Evolutionary conservation across 1,140 invertebrate genomes (phyloP), one percentile per base, ranked within the genome.

Genomic region (Apolygus lucorum): DNA sequence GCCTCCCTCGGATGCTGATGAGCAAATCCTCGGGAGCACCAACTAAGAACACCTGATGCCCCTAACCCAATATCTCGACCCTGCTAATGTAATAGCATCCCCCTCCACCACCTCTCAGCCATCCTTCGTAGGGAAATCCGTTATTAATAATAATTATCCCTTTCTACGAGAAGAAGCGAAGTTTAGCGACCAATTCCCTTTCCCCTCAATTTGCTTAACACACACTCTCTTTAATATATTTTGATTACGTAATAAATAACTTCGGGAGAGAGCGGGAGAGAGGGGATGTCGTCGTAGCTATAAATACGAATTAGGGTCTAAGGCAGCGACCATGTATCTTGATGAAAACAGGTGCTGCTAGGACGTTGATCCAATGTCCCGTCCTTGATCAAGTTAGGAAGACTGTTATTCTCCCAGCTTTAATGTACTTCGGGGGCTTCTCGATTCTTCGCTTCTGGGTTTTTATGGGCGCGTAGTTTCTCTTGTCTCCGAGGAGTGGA

Each of bases 241-340:
- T 68, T 68, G 67, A 68, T 68, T 68, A 68, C 49, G 67, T 25
- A 24, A 54, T 68, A 68, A 68, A 68, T 68, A 54, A 59, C 42
- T 17, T 28, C 2, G 24, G 26, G 28, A 24, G 28, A 34, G 28
- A 34, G 65, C 28, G 22, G 42, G 42, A 22, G 29, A 25, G 22
- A 17, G 34, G 49, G 29, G 67, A 68, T 28, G 52, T 27, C 24
- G 68, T 64, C 17, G 49, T 21, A 34, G 52, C 54, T 21, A 69
- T 69, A 69, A 69, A 69, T 69, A 63, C 68, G 28, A 63, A 69
- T 69, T 69, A 62, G 27, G 17, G 68, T 21, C 62, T 25, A 27
- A 63, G 27, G 62, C 21, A 22, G 62, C 14, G 27, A 25, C 27
- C 62, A 63, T 63, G 62, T 63, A 27, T 63, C 62, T 63, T 63